A percentile compares a stretch with the other conserved stretches of the same genome.
These are phyloP conservation scores for Danio tinwini DNA, from an alignment of 2,797 vertebrate species.

Conservation along the genomic window DNA sequence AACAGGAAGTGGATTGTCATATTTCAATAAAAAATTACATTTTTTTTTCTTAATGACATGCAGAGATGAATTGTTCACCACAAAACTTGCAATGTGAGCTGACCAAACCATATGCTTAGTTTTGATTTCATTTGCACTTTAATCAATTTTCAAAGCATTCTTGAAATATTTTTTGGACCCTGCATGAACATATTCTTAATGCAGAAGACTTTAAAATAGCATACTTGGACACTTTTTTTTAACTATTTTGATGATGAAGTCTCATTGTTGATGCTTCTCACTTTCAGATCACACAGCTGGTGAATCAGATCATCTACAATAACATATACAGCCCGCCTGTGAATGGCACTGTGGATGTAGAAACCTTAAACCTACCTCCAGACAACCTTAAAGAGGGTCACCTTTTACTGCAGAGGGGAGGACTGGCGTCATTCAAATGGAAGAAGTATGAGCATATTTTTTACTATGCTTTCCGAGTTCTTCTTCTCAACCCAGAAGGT, in stretches of 20 bases:
- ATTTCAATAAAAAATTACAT: too few relatives aligned
- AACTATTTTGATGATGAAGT: neutral
- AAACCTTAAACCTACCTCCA: constrained; percentile 38
- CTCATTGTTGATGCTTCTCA: neutral
- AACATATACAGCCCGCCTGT: constrained; percentile 70
- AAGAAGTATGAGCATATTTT: constrained; percentile 72
- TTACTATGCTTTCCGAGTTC: neutral
- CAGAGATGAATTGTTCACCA: too few relatives aligned
- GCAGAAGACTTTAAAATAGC: too few relatives aligned
- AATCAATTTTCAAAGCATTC: too few relatives aligned
- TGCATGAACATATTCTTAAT: too few relatives aligned
- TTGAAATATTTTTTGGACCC: too few relatives aligned
- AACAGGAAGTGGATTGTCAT: too few relatives aligned
- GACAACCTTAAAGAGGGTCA: constrained; percentile 74
- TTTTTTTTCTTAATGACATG: too few relatives aligned
- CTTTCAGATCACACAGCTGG: constrained; percentile 78
- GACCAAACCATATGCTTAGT: too few relatives aligned
- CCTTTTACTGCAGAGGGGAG: constrained; percentile 74
- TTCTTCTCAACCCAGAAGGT: neutral
- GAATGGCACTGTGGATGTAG: constrained; percentile 49
- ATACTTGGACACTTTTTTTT: too few relatives aligned
- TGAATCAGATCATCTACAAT: constrained; percentile 79
- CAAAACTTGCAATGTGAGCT: too few relatives aligned
- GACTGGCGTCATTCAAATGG: constrained; percentile 77
- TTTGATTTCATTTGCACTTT: too few relatives aligned